Conservation (phyloP, 2,888 invertebrate species). For the Trachelus tabidus region DNA sequence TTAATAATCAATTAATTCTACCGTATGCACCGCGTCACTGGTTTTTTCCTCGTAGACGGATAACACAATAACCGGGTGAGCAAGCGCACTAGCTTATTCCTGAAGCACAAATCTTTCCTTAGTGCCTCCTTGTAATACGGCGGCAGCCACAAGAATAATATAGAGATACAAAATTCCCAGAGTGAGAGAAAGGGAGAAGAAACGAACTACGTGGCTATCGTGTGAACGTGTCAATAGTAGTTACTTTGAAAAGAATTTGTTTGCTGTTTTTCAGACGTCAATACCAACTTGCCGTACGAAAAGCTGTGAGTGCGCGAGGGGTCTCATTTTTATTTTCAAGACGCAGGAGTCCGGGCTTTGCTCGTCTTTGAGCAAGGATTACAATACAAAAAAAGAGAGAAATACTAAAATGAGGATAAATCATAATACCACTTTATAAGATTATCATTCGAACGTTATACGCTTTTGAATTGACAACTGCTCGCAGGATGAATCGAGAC, state of each 20-base stretch:
- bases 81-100: too few species aligned
- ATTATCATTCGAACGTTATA: background rate
- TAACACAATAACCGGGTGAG: too few species aligned
- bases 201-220: slow-evolving; percentile 10
- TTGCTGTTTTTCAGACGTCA: slow-evolving; percentile 80
- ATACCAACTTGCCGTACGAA: slow-evolving; percentile 91
- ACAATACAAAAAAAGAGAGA: background rate
- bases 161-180: slow-evolving; percentile 10
- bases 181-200: slow-evolving; percentile 24
- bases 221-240: background rate
- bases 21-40: too few species aligned
- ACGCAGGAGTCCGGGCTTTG: slow-evolving; percentile 35
- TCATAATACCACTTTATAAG: too few species aligned
- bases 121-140: background rate
- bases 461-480: background rate
- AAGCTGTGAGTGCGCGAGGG: slow-evolving; percentile 81
- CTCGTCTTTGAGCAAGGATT: background rate
- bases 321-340: slow-evolving; percentile 67
- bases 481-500: too few species aligned
- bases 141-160: slow-evolving; percentile 8
- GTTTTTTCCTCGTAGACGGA: too few species aligned
- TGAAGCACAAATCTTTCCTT: too few species aligned
- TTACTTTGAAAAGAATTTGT: slow-evolving; percentile 57
- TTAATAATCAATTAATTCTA: too few species aligned
- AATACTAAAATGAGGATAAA: background rate